Evolutionary conservation across 2,888 invertebrate species (phyloP), one percentile per base, ranked within the genome.

Genomic region (Himalopsyche tibetana): DNA sequence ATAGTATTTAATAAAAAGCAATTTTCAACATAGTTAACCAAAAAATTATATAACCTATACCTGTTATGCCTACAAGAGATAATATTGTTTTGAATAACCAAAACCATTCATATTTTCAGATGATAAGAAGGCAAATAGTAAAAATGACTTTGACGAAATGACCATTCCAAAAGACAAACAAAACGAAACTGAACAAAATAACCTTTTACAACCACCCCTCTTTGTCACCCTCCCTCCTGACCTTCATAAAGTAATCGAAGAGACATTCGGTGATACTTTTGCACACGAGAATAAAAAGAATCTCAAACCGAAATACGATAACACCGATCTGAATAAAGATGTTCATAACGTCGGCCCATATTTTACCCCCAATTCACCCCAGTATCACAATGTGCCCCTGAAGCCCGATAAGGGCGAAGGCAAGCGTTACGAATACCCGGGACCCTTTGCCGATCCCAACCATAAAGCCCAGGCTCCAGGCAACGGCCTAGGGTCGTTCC

Each of bases 401-500:
- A 86, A 87, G 74, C 55, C 87, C n/a, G 84, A 84, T 69, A 86
- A 88, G 40, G 80, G 19, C 36, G 88, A 88, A 19, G 38, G 45
- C n/a, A 88, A 88, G 56, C 85, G 86, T 56, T 88, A 88, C n/a
- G 88, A 88, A 55, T 88, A 88, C 83, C 88, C 88, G 6, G 88
- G 88, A 28, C 88, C 88, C 11, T 88, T 88, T 42, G 88, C 88
- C 8, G 88, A 88, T 85, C 88, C 88, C 5, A 86, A 88, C 80
- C 88, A 88, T 63, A 86, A 88, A 45, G 86, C 88, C 15, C 86
- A 81, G 80, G 84, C 86, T 42, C 88, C 85, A n/a, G 56, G 55
- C 17, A 88, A 88, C 55, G 88, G 86, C 42, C 56, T 88, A 38
- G 88, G 87, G 69, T 84, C 88, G 8, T 88, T 88, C 80, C 88